Evolutionary conservation across 2,888 invertebrate genomes (phyloP).

Genomic region (Cepaea hortensis): DNA sequence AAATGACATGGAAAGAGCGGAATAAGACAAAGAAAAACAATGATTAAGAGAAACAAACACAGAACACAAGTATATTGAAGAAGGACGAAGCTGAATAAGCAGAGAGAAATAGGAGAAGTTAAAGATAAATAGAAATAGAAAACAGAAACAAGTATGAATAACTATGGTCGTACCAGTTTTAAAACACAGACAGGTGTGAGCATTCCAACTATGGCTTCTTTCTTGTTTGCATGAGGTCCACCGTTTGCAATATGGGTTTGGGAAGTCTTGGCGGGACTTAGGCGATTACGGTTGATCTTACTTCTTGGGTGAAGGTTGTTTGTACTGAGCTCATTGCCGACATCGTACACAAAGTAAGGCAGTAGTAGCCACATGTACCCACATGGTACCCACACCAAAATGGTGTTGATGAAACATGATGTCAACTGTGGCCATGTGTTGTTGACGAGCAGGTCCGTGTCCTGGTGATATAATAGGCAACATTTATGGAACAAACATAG

Average conservation of each 20-base stretch:
- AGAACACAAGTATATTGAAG: too few relatives aligned
- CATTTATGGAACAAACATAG: too few relatives aligned
- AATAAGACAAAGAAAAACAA: too few relatives aligned
- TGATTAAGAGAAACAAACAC: too few relatives aligned
- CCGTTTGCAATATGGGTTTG: neutral
- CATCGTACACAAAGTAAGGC: conserved; percentile 78
- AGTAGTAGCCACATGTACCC: conserved; percentile 87
- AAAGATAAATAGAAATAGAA: neutral
- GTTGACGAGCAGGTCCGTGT: conserved; percentile 60
- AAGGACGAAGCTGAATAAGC: too few relatives aligned
- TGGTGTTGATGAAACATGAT: conserved; percentile 92
- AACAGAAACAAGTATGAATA: neutral
- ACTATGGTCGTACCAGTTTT: neutral
- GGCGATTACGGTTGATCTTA: too few relatives aligned
- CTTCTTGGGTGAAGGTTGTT: conserved; percentile 22
- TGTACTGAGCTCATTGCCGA: conserved; percentile 30
- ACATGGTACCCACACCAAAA: conserved; percentile 92
- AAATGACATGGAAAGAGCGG: too few relatives aligned
- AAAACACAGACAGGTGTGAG: conserved; percentile 3
- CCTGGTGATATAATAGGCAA: conserved; percentile 50
- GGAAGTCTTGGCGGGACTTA: neutral
- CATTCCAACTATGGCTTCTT: neutral
- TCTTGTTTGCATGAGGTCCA: neutral
- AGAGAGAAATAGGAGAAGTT: too few relatives aligned
- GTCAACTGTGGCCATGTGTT: conserved; percentile 83